A percentile compares a stretch with the other conserved stretches of the same genome.
Evolutionary conservation across 2,888 invertebrate species (phyloP).

Genomic region (Lysandra bellargus): DNA sequence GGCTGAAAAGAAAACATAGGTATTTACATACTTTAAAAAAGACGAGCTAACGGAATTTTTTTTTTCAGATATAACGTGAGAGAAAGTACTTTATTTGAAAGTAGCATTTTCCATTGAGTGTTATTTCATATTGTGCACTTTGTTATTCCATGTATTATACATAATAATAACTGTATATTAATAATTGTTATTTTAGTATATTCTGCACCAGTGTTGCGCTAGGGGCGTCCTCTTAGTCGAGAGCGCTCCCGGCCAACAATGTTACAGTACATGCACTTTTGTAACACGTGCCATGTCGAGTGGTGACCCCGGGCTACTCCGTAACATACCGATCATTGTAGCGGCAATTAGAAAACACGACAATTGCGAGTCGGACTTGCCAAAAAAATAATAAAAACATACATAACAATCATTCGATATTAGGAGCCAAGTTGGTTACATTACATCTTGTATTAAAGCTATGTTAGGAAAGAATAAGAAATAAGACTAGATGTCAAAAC

Average conservation of each 20-base stretch:
- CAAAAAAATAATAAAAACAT: neutral
- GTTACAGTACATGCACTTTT: constrained; percentile 48
- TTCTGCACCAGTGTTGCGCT: neutral
- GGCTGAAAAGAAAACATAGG: neutral
- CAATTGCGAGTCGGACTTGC: neutral
- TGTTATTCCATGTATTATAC: too few relatives aligned
- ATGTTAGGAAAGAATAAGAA: too few relatives aligned
- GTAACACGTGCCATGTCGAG: constrained; percentile 19
- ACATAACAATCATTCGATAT: too few relatives aligned
- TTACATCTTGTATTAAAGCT: too few relatives aligned
- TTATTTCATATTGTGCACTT: too few relatives aligned
- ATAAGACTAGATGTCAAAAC: too few relatives aligned
- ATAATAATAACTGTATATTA: neutral
- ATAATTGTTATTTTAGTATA: neutral
- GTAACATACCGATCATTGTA: neutral
- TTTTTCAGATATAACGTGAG: too few relatives aligned
- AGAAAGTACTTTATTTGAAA: too few relatives aligned
- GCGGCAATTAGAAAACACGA: constrained; percentile 1
- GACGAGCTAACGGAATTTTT: too few relatives aligned
- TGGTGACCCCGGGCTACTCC: neutral
- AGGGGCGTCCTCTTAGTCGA: neutral
- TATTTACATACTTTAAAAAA: too few relatives aligned
- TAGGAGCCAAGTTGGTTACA: too few relatives aligned
- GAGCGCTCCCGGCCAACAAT: neutral
- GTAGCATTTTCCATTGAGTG: too few relatives aligned